These are phyloP conservation scores for Crossocerus cetratus DNA, from an alignment of 2,888 invertebrate genomes.

Conservation along the genomic window DNA sequence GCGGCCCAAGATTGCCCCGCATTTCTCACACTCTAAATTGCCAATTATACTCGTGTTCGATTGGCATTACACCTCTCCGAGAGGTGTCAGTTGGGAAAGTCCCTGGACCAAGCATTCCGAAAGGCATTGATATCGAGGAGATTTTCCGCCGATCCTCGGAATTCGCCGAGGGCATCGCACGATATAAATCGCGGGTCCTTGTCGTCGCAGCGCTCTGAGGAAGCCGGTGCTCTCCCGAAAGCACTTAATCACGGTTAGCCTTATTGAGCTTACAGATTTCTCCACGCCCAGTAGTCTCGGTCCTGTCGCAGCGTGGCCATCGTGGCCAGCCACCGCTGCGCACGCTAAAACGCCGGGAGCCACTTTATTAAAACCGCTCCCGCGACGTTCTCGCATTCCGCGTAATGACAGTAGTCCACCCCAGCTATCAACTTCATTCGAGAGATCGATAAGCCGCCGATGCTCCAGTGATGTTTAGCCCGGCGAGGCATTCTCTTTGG, in stretches of 20 bases:
- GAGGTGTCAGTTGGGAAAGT: too few species aligned
- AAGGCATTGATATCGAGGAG: background rate
- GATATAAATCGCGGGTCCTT: constrained; percentile 52
- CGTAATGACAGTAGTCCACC: constrained; percentile 58
- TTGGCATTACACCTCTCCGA: too few species aligned
- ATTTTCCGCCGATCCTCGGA: constrained; percentile 23
- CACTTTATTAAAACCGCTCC: constrained; percentile 67
- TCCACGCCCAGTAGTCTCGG: constrained; percentile 75
- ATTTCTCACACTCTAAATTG: too few species aligned
- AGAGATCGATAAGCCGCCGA: too few species aligned
- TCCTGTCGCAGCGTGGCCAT: constrained; percentile 66
- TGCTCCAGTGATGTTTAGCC: too few species aligned
- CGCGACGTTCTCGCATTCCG: constrained; percentile 66
- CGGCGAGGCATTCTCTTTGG: too few species aligned
- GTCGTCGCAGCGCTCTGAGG: constrained; percentile 43
- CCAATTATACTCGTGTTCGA: too few species aligned
- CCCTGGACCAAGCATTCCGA: too few species aligned
- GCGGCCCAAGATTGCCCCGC: too few species aligned
- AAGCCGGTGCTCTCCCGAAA: constrained; percentile 58
- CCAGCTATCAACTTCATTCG: background rate
- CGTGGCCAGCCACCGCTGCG: constrained; percentile 65
- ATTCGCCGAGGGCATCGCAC: constrained; percentile 34
- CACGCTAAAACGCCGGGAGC: constrained; percentile 65
- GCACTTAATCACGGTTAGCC: constrained; percentile 67
- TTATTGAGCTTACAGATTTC: constrained; percentile 69